Conservation (phyloP, 2,113 vertebrate genomes). For the Mustela nigripes region DNA sequence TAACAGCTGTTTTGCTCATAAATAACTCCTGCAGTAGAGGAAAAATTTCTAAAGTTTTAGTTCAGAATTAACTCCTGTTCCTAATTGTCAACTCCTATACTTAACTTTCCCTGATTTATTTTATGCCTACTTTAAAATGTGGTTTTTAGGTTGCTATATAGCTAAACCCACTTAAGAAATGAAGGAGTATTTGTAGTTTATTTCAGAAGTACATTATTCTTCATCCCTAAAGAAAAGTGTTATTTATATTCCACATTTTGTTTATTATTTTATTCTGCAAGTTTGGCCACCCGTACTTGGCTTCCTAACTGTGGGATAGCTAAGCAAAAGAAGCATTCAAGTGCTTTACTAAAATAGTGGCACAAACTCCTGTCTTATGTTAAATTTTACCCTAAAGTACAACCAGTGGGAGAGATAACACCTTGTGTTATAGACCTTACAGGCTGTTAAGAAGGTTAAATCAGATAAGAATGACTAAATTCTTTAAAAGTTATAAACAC, state of each 20-base stretch:
- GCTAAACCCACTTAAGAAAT: neutral
- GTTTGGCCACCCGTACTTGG: neutral
- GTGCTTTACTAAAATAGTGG: neutral
- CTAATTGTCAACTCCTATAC: neutral
- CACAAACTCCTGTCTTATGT: neutral
- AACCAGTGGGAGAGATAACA: neutral
- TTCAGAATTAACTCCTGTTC: neutral
- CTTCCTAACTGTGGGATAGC: neutral
- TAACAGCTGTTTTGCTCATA: neutral
- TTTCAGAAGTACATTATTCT: constrained; percentile 37
- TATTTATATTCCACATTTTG: neutral
- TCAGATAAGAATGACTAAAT: neutral
- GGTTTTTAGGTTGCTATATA: neutral
- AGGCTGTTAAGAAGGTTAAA: neutral
- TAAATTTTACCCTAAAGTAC: neutral
- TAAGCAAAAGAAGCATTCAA: neutral
- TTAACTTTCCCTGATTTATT: neutral
- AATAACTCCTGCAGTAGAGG: neutral
- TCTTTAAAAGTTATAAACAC: neutral
- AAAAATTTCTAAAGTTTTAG: neutral
- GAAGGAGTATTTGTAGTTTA: neutral
- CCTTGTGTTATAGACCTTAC: neutral
- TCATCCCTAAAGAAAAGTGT: neutral
- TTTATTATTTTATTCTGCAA: neutral
- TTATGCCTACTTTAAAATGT: neutral